phyloP scores from a whole-genome alignment of 2,797 vertebrate species.

The Onychomys torridus region DNA sequence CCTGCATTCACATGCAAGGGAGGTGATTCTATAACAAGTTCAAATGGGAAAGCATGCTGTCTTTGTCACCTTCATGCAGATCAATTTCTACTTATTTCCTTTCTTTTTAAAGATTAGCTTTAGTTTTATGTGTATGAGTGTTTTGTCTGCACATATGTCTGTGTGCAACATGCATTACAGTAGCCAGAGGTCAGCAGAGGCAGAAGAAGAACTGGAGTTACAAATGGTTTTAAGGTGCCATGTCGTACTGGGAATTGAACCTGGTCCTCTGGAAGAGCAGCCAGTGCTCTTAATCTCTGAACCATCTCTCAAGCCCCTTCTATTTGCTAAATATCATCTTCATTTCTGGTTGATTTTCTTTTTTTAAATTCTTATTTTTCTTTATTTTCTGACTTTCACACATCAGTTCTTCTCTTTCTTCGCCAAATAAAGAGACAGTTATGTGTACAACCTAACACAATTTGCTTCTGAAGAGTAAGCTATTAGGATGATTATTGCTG shows the following conservation, averaged over 20 bases:
- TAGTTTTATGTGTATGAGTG: background rate
- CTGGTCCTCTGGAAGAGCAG: background rate
- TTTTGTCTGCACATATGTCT: background rate
- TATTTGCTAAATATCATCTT: background rate
- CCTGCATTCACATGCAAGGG: accelerated
- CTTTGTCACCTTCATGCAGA: background rate
- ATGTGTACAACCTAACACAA: background rate
- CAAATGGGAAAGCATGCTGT: background rate
- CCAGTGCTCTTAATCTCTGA: background rate
- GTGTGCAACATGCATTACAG: background rate
- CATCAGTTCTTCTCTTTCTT: background rate
- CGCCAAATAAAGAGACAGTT: background rate
- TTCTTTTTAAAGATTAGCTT: background rate
- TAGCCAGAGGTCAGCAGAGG: background rate
- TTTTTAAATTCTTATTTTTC: too few relatives aligned
- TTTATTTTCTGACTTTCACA: background rate
- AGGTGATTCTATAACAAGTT: background rate
- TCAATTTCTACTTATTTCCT: background rate
- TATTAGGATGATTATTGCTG: background rate
- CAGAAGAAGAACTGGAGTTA: background rate
- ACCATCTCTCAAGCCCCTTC: background rate
- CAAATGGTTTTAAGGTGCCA: background rate
- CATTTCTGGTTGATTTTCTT: background rate
- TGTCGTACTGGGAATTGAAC: background rate
- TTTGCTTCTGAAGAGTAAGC: background rate